Conservation (phyloP, 37 sponge, comb jelly and placozoan genomes). For the Cladorhizidae sp. region DNA sequence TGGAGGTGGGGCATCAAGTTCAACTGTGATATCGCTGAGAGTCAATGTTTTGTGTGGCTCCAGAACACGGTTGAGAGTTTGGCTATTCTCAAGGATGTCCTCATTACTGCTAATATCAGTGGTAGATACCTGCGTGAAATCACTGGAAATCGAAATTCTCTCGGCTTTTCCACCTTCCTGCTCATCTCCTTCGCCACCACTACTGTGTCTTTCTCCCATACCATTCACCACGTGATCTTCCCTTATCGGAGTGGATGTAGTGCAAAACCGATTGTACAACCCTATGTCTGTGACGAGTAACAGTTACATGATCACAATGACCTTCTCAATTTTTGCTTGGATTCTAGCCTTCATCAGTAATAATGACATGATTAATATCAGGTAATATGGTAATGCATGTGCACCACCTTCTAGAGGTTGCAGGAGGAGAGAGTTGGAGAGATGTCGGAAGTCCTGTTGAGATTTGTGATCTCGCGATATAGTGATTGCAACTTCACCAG, state of each 20-base stretch:
- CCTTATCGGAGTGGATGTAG: conserved; percentile 22
- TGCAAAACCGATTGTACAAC: conserved; percentile 7
- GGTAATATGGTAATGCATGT: too few species aligned
- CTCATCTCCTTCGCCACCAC: not conserved
- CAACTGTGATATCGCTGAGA: conserved; percentile 34
- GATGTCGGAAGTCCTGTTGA: conserved; percentile 36
- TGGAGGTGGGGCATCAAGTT: conserved; percentile 24
- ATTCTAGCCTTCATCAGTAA: too few species aligned
- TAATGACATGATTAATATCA: too few species aligned
- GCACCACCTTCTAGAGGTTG: too few species aligned
- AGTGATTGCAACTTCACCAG: conserved; percentile 29
- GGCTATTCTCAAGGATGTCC: not conserved
- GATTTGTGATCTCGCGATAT: conserved; percentile 52
- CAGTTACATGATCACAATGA: not conserved
- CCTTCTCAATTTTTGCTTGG: too few species aligned
- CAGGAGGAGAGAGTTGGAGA: conserved; percentile 23
- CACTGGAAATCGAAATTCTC: conserved; percentile 19
- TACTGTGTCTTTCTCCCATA: not conserved
- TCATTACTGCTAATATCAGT: conserved; percentile 49
- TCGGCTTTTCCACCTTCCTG: not conserved
- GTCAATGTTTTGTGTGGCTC: not conserved
- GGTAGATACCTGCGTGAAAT: conserved; percentile 23
- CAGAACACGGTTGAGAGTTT: not conserved
- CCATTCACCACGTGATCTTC: not conserved
- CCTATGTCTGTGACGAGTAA: too few species aligned